Base-by-base conservation (phyloP, 2,888 invertebrate species). In the Anorthoa munda region DNA sequence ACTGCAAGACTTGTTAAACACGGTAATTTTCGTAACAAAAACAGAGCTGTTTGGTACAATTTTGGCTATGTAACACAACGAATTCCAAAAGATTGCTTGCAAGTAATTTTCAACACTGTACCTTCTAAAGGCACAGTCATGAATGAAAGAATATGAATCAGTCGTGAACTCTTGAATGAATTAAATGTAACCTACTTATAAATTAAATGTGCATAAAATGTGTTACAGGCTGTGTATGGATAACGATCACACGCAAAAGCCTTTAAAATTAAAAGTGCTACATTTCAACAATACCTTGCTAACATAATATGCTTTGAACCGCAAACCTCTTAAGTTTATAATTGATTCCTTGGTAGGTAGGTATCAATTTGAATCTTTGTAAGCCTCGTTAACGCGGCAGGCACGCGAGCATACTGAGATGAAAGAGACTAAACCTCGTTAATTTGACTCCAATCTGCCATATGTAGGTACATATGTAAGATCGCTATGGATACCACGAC, bases 321-420 rank as follows among this genome's bases (percentile, higher is more conserved):
- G 26, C 50, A 45, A 18, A 66, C 26, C 60, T 59, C 46, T 71
- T 58, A 59, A 56, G 58, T 72, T 81, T 83, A 78, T 76, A 79
- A 86, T 70, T 68, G 67, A 82, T 75, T 66, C 56, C 21, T 60
- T 50, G 45, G 55, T 2, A 55, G 65, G 66, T 73, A 78, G 75
- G 78, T 77, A 86, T 86, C 80, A 84, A 88, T 77, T 75, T 69
- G 81, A 86, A 81, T 88, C 87, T 86, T 91, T 90, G 90, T 60
- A 68, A 67, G 65, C 72, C 83, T 83, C 77, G 84, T 88, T 84
- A 86, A 80, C 81, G 77, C 75, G 74, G 72, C 79, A 53, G 84
- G 81, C 87, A 87, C 86, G 83, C 85, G 84, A 88, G 79, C 69
- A 71, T 60, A 78, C 79, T 66, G 71, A 87, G 87, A 90, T 90